Conservation (phyloP, 2,888 invertebrate genomes). For the Eudemis profundana region DNA sequence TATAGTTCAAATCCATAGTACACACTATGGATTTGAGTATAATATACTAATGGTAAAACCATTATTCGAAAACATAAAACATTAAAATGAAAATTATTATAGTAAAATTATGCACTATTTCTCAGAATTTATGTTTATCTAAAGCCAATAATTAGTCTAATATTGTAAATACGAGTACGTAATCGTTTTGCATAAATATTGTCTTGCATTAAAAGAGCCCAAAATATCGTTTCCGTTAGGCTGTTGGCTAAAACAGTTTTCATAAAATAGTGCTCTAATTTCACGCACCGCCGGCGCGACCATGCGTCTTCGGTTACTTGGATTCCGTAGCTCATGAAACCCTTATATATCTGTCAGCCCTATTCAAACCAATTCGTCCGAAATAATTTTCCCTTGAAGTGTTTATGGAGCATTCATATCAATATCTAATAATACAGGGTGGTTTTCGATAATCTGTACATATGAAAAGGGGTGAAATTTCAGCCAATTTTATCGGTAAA, state of each 20-base stretch:
- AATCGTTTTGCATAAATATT: not conserved
- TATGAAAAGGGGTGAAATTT: too few relatives aligned
- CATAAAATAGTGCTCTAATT: conserved; percentile 33
- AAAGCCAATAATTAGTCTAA: too few relatives aligned
- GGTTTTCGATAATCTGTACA: too few relatives aligned
- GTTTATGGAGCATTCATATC: not conserved
- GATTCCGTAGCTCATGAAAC: not conserved
- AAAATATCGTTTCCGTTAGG: conserved; percentile 7
- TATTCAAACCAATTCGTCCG: not conserved
- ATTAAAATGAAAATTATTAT: too few relatives aligned
- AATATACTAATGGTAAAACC: too few relatives aligned
- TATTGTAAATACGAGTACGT: too few relatives aligned
- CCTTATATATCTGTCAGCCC: not conserved
- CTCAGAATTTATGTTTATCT: not conserved
- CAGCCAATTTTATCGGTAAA: too few relatives aligned
- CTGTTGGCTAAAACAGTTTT: conserved; percentile 2
- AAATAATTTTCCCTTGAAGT: not conserved
- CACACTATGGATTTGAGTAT: too few relatives aligned
- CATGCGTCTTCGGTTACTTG: conserved; percentile 21
- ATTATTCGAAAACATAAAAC: too few relatives aligned
- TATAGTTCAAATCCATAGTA: too few relatives aligned
- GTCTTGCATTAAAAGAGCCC: conserved; percentile 3
- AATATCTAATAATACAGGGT: too few relatives aligned
- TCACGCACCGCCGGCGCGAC: conserved; percentile 26
- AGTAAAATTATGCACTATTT: too few relatives aligned